phyloP scores from a whole-genome alignment of 2,888 invertebrate species.

The Neoascia interrupta region DNA sequence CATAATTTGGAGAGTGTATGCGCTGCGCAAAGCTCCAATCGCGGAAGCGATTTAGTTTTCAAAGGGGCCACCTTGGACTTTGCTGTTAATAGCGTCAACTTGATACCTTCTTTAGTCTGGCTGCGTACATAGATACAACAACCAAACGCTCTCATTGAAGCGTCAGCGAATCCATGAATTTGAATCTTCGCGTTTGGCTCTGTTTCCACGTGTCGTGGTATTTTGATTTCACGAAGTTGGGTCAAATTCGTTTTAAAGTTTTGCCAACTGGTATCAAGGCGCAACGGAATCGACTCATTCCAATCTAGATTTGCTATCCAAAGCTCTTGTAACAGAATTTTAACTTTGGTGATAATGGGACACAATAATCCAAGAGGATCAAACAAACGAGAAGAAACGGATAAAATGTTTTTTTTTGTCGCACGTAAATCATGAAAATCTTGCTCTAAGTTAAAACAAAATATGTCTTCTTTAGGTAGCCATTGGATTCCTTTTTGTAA shows the following conservation, averaged over 20 bases:
- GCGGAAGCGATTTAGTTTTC: conserved; percentile 38
- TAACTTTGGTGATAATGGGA: conserved; percentile 28
- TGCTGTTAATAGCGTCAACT: conserved; percentile 37
- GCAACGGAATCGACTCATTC: conserved; percentile 52
- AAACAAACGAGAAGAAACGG: conserved; percentile 20
- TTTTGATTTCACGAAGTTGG: conserved; percentile 20
- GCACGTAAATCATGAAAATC: conserved; percentile 11
- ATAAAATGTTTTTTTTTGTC: conserved; percentile 36
- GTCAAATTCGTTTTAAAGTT: conserved; percentile 15
- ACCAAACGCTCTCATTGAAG: conserved; percentile 51
- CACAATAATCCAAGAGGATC: conserved; percentile 37
- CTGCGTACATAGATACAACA: conserved; percentile 41
- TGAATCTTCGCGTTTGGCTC: conserved; percentile 19
- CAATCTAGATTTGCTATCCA: conserved; percentile 39
- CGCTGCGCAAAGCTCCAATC: conserved; percentile 50
- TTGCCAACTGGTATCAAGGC: conserved; percentile 21
- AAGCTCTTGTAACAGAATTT: conserved; percentile 25
- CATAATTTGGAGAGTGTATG: conserved; percentile 35
- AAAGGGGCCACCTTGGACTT: conserved; percentile 54
- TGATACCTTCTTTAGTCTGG: conserved; percentile 16
- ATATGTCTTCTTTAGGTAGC: conserved; percentile 18
- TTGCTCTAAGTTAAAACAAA: conserved; percentile 15
- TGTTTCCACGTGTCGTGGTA: conserved; percentile 28
- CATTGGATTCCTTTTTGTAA: conserved; percentile 25
- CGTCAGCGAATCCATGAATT: conserved; percentile 51